Percentiles rank a stretch among this genome's conserved stretches.
These are phyloP conservation scores for Actinemys pallida DNA, from an alignment of 2,113 vertebrate species.

Conservation along the genomic window DNA sequence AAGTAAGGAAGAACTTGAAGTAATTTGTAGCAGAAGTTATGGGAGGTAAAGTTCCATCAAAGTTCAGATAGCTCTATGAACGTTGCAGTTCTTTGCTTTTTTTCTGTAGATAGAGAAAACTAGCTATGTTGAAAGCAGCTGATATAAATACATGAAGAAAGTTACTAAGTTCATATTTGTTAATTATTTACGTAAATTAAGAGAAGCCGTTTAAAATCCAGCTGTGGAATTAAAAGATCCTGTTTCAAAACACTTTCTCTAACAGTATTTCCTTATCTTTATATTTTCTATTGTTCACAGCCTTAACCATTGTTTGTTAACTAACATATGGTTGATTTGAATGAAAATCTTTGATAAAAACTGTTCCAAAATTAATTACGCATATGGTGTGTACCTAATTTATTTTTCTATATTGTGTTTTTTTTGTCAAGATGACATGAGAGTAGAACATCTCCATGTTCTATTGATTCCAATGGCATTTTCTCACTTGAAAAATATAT, in stretches of 20 bases:
- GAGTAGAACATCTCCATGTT: background rate
- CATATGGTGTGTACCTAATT: background rate
- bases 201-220: background rate
- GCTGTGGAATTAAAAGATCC: background rate
- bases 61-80: background rate
- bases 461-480: background rate
- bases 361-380: background rate
- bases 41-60: background rate
- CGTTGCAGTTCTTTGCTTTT: background rate
- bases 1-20: background rate
- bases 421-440: background rate
- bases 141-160: background rate
- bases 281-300: background rate
- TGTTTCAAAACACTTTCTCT: background rate
- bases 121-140: background rate
- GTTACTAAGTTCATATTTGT: background rate
- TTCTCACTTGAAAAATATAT: background rate
- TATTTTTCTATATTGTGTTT: background rate
- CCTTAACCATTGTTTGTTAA: slow-evolving; percentile 2
- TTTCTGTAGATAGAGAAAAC: background rate
- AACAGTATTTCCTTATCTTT: background rate
- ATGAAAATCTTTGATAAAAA: background rate
- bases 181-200: background rate
- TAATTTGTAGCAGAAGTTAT: background rate
- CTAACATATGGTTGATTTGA: slow-evolving; percentile 11